These are phyloP conservation scores for Globia sparganii DNA, from an alignment of 2,888 invertebrate genomes.

Conservation along the genomic window DNA sequence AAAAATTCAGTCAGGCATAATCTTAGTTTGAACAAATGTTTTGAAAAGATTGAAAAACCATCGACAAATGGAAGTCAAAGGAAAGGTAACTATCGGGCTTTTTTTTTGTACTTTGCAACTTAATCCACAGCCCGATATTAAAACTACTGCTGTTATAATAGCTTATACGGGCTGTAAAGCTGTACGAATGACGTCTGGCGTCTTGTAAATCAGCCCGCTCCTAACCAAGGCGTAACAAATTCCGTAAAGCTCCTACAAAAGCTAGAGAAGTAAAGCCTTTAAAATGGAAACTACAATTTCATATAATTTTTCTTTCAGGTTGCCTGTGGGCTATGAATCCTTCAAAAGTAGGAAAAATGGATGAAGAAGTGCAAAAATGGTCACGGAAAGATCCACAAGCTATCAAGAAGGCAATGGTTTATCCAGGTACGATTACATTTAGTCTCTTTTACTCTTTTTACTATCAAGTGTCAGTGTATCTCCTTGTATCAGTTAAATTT, in stretches of 20 bases:
- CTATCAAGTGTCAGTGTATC: background rate
- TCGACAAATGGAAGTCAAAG: slow-evolving; percentile 96
- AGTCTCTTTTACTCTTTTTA: background rate
- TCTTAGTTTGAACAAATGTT: slow-evolving; percentile 99
- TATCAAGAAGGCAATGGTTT: slow-evolving; percentile 98
- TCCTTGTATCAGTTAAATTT: background rate
- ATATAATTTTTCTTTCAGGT: slow-evolving; percentile 81
- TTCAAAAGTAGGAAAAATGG: slow-evolving; percentile 98
- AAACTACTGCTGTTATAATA: background rate
- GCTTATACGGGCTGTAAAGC: background rate
- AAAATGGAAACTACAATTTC: background rate
- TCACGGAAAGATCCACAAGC: slow-evolving; percentile 98
- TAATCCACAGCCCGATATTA: background rate
- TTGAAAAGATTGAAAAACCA: slow-evolving; percentile 99
- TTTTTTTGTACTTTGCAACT: background rate
- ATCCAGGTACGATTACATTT: slow-evolving; percentile 92
- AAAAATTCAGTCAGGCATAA: slow-evolving; percentile 99
- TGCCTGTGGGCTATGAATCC: slow-evolving; percentile 99
- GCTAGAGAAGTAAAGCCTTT: background rate
- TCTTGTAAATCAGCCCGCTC: background rate
- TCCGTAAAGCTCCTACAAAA: background rate
- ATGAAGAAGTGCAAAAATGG: slow-evolving; percentile 99
- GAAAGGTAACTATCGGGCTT: slow-evolving; percentile 89
- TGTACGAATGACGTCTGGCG: background rate
- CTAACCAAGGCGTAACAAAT: background rate